Evolutionary conservation across 2,797 vertebrate species (phyloP).

Genomic region (Malurus splendens): DNA sequence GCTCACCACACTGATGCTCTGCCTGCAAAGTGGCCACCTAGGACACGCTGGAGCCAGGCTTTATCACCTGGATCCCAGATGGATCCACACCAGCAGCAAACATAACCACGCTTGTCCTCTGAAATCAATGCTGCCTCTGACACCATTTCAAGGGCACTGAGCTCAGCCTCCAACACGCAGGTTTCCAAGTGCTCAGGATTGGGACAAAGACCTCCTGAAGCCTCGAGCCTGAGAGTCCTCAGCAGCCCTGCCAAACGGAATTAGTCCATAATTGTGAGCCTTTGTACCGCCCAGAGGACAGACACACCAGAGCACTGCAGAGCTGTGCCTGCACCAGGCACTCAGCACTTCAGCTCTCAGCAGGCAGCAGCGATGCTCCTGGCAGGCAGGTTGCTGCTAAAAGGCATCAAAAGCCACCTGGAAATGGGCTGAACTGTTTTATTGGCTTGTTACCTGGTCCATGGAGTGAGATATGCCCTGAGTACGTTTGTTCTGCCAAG

Average conservation of each 20-base stretch:
- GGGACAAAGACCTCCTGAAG: neutral
- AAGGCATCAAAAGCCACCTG: neutral
- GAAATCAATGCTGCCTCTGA: neutral
- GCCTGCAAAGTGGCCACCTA: neutral
- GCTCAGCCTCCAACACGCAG: neutral
- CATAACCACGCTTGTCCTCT: neutral
- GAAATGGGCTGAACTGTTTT: neutral
- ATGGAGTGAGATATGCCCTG: neutral
- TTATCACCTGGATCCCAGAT: neutral
- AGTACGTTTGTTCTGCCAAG: neutral
- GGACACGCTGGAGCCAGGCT: neutral
- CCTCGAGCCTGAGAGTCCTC: neutral
- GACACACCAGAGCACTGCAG: neutral
- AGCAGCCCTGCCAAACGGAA: neutral
- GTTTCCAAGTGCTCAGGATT: neutral
- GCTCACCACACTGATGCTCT: neutral
- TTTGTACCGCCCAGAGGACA: accelerated
- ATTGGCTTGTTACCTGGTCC: neutral
- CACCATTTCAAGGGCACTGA: neutral
- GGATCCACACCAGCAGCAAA: neutral
- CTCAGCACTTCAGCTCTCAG: neutral
- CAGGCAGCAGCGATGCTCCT: neutral
- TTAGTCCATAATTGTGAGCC: neutral
- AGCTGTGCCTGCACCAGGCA: neutral
- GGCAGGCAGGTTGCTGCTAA: neutral